Evolutionary conservation across 2,797 vertebrate genomes (phyloP), one percentile per base, ranked within the genome.

Genomic region (Toxotes lorentzi): DNA sequence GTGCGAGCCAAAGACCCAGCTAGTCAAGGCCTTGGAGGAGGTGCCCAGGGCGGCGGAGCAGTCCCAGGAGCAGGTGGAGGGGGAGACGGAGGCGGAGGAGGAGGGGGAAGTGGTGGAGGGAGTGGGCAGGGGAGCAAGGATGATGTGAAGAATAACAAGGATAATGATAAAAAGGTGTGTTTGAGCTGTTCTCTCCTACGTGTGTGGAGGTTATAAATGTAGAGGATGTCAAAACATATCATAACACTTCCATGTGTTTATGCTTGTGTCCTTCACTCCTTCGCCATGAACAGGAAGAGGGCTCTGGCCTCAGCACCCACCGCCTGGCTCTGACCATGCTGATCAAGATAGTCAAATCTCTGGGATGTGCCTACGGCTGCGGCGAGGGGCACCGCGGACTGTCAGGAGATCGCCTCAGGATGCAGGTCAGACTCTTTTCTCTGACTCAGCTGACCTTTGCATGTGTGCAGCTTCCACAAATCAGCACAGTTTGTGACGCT

Each of bases 271-370:
- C 9, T 54, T 45, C 6, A 4, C 16, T 61, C 35, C 13, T 63
- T 74, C 12, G 0, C 1, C 21, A 2, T 17, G 21, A 51, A 75
- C 81, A 91, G 91, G 91, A 98, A 90, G 98, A 97, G 76, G 95
- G 96, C 53, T 93, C 91, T 0, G 91, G 95, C 30, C 79, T 97
- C 54, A 98, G 97, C 91, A 94, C 97, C 38, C 98, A 99, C 93
- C 97, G 96, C 77, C 91, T 99, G 85, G 97, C 98, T 66, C 95
- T 99, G 70, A 98, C 97, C 84, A 99, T 99, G 98, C 96, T 99
- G n/a, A 99, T 99, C 81, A 99, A 98, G 95, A 98, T 99, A 53
- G 98, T 99, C 7, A 99, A 99, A 89, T 99, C 98, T 24, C 90
- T 99, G 86, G 98, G 98, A 17, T 99, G 98, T 78, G 98, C 98